phyloP scores from a whole-genome alignment of 2,888 invertebrate species.

The Allacma fusca region DNA sequence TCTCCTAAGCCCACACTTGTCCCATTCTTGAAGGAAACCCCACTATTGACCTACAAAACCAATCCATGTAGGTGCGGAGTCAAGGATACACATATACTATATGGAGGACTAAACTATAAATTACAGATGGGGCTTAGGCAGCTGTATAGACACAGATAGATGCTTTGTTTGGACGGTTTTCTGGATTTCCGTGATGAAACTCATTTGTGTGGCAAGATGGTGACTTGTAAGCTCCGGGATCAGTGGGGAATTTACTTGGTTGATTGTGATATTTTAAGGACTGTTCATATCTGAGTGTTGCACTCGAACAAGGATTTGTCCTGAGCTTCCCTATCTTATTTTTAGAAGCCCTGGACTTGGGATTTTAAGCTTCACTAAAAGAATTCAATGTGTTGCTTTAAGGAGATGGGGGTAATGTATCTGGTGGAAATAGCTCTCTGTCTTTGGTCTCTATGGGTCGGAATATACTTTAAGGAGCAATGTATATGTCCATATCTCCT shows the following conservation, averaged over 20 bases:
- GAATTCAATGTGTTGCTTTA: constrained; percentile 13
- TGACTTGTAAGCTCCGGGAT: constrained; percentile 41
- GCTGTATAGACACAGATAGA: no score
- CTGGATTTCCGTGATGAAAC: not conserved
- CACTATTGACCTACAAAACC: not conserved
- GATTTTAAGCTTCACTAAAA: not conserved
- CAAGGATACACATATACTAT: not conserved
- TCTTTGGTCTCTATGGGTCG: no score
- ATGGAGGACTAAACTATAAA: no score
- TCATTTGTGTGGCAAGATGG: not conserved
- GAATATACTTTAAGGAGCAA: no score
- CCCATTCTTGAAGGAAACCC: not conserved
- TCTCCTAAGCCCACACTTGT: constrained; percentile 3
- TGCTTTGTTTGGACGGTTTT: no score
- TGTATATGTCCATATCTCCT: no score
- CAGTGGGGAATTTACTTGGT: constrained; percentile 35
- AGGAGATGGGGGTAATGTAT: not conserved
- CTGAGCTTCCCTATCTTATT: constrained; percentile 25
- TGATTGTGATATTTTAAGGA: constrained; percentile 49
- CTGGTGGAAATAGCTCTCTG: no score
- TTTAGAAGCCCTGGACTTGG: not conserved
- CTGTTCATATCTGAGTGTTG: constrained; percentile 45
- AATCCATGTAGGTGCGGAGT: not conserved
- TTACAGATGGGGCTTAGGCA: not conserved
- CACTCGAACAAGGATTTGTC: constrained; percentile 48